Percentiles rank a stretch among this genome's conserved stretches.
These are phyloP conservation scores for Valencia hispanica DNA, from an alignment of 2,797 vertebrate species.

Conservation along the genomic window DNA sequence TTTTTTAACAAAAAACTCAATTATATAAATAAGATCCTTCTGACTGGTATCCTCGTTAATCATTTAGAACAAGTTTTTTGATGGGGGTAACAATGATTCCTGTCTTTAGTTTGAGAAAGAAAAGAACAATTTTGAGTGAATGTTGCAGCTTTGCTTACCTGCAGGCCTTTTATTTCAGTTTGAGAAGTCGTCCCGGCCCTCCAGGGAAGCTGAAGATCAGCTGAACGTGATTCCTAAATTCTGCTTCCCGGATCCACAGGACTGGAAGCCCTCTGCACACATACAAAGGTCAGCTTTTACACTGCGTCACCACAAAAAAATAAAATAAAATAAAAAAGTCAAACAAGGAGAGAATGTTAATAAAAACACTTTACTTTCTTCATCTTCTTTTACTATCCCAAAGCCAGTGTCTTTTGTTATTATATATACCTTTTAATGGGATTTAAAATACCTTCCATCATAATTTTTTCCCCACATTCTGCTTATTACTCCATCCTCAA, in stretches of 20 bases:
- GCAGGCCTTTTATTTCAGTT: slow-evolving; percentile 76
- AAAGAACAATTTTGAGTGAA: background rate
- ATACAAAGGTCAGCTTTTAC: slow-evolving; percentile 84
- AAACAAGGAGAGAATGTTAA: background rate
- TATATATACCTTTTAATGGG: background rate
- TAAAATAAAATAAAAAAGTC: no score
- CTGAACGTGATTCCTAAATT: slow-evolving; percentile 96
- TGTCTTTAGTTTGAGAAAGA: background rate
- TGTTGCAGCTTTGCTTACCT: slow-evolving; percentile 11
- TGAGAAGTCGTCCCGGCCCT: slow-evolving; percentile 89
- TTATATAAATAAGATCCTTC: background rate
- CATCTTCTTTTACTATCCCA: background rate
- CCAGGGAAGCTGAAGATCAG: slow-evolving; percentile 93
- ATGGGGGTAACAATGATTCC: background rate
- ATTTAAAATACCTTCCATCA: background rate
- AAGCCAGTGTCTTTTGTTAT: background rate
- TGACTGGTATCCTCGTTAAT: background rate
- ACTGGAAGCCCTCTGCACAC: slow-evolving; percentile 91
- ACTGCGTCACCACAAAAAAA: background rate
- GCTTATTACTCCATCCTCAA: slow-evolving; percentile 19
- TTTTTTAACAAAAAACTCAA: background rate
- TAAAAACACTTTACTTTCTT: slow-evolving; percentile 3
- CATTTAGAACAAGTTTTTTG: background rate
- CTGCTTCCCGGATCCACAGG: slow-evolving; percentile 94
- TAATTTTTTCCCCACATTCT: background rate